A percentile compares a stretch with the other conserved stretches of the same genome.
Evolutionary conservation across 2,113 vertebrate species (phyloP).

Genomic region (Echinops telfairi): DNA sequence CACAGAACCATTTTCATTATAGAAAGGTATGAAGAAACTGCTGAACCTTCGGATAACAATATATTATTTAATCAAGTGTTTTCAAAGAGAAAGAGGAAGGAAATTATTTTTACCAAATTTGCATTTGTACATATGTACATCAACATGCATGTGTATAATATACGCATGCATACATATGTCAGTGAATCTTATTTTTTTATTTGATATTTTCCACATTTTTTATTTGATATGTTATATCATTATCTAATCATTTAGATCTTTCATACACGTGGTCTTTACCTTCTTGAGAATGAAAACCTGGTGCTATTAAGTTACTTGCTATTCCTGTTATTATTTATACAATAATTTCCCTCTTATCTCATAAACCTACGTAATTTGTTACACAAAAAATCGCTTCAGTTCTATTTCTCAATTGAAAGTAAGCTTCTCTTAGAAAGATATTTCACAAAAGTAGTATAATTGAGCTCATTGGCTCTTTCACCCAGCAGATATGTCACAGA

Average conservation of each 20-base stretch:
- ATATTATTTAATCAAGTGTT: constrained; percentile 39
- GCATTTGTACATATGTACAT: neutral
- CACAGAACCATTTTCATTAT: neutral
- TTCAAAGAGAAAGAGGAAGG: neutral
- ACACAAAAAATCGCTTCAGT: neutral
- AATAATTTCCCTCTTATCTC: neutral
- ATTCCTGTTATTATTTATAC: neutral
- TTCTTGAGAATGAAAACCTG: constrained; percentile 19
- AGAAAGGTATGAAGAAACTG: constrained; percentile 28
- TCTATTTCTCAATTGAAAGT: constrained; percentile 16
- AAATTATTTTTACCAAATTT: neutral
- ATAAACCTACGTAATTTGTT: neutral
- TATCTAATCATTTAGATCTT: neutral
- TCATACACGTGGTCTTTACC: neutral
- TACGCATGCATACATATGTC: neutral
- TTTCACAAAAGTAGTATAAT: neutral
- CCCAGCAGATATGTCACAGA: neutral
- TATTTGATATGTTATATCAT: neutral
- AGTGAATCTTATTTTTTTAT: neutral
- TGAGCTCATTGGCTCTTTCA: neutral
- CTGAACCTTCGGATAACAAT: neutral
- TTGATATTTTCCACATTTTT: neutral
- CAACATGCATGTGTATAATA: neutral
- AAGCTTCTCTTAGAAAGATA: neutral
- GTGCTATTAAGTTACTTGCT: constrained; percentile 18